Percentiles rank a stretch among this genome's conserved stretches.
These are phyloP conservation scores for Saimiri boliviensis DNA, from an alignment of 2,113 vertebrate species.

Conservation along the genomic window DNA sequence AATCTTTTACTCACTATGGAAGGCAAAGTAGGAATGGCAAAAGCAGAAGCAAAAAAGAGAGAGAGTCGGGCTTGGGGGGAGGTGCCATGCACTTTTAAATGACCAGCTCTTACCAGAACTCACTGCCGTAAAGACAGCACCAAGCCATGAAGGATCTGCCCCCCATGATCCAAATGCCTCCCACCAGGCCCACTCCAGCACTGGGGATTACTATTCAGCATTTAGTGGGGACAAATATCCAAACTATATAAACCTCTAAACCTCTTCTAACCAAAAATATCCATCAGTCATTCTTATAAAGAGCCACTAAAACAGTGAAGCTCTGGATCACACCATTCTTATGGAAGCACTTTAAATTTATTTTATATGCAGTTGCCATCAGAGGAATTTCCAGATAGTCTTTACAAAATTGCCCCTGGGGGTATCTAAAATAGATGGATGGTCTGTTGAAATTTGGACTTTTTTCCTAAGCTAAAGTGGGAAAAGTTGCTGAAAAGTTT, in stretches of 20 bases:
- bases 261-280: neutral
- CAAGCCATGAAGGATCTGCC: too few species aligned
- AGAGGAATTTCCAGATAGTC: neutral
- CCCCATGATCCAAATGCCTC: too few species aligned
- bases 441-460: neutral
- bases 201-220: too few species aligned
- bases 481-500: neutral
- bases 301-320: neutral
- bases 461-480: neutral
- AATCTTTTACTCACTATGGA: too few species aligned
- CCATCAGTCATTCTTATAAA: neutral
- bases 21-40: too few species aligned
- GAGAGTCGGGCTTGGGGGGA: too few species aligned
- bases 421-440: neutral
- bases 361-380: neutral
- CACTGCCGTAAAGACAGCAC: too few species aligned
- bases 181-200: too few species aligned
- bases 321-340: neutral
- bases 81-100: too few species aligned
- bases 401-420: neutral
- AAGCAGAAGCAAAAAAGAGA: too few species aligned
- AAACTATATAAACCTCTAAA: neutral
- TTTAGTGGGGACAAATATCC: too few species aligned
- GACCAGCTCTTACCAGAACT: too few species aligned
- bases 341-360: neutral